Percentiles rank a stretch among this genome's conserved stretches.
phyloP scores from a whole-genome alignment of 2,888 invertebrate species.

The Argyresthia goedartella region DNA sequence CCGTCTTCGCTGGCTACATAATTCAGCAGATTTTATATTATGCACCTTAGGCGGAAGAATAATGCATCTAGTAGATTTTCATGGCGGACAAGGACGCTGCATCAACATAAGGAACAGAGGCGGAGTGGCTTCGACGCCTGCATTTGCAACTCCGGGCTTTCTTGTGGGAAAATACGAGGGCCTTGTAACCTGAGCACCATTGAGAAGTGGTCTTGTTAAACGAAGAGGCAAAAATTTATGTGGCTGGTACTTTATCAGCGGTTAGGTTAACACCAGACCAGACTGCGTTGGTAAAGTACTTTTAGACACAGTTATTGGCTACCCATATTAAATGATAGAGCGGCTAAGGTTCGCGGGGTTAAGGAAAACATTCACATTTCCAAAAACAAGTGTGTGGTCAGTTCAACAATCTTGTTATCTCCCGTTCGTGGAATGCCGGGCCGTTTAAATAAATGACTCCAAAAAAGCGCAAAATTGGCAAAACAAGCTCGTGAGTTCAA shows the following conservation, averaged over 20 bases:
- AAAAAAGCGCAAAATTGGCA: too few relatives aligned
- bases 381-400: too few relatives aligned
- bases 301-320: too few relatives aligned
- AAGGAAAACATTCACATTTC: too few relatives aligned
- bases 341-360: too few relatives aligned
- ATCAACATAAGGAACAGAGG: slow-evolving; percentile 29
- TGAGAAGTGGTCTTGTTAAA: not conserved
- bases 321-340: too few relatives aligned
- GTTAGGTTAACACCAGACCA: not conserved
- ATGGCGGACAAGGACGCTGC: slow-evolving; percentile 31
- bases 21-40: slow-evolving; percentile 57
- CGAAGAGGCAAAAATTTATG: not conserved
- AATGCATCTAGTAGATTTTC: slow-evolving; percentile 53
- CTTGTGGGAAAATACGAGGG: not conserved
- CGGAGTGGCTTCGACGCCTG: slow-evolving; percentile 17
- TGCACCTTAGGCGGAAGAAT: slow-evolving; percentile 54
- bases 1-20: slow-evolving; percentile 49
- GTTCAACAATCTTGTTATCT: too few relatives aligned
- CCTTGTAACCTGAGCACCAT: too few relatives aligned
- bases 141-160: slow-evolving; percentile 29
- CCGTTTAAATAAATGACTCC: too few relatives aligned
- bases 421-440: too few relatives aligned
- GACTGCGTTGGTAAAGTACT: too few relatives aligned
- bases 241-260: not conserved
- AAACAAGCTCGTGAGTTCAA: not conserved